Base-by-base conservation (phyloP, 2,888 invertebrate genomes). In the Stenichneumon culpator region DNA sequence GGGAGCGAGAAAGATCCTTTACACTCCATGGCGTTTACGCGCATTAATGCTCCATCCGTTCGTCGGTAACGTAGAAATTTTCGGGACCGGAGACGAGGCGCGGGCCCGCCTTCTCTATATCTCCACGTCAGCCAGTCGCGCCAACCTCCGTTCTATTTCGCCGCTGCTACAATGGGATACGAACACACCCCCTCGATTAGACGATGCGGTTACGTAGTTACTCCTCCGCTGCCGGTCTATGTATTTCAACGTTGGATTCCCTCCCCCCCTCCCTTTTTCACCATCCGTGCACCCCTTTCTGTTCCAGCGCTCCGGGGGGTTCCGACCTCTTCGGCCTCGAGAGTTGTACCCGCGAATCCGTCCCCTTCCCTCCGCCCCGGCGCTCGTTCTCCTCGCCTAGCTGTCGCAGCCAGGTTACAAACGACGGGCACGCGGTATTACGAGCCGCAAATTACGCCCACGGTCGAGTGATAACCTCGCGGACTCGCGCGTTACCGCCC, bases 381-480 rank as follows among this genome's bases (percentile, higher is more conserved):
- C 6, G 70, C 60, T 78, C 69, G 32, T 60, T 36, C 68, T 60
- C 87, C 87, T 77, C 87, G 86, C 89, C 90, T 85, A 88, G 87
- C 90, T 90, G 90, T 90, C 89, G 89, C 89, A 88, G 89, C 88
- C 90, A 88, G 88, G 90, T 92, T 91, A 92, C 91, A 92, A 92
- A 92, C 90, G 90, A 90, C 89, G 87, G 87, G 86, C 88, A 88
- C 87, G 90, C 88, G 91, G 89, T 92, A 92, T 92, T 92, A 91
- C 91, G 89, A 91, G 88, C 92, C 91, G 90, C 92, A 92, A 92
- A 92, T 92, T 92, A 92, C 90, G 90, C 88, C 87, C 86, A 82
- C 82, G 72, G 73, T 82, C 87, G 83, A 84, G 86, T 78, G 84
- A 87, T 84, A 84, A 69, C 72, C 52, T 39, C 52, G 52, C 72